phyloP scores from a whole-genome alignment of 1,140 invertebrate genomes.

The Orius laevigatus region DNA sequence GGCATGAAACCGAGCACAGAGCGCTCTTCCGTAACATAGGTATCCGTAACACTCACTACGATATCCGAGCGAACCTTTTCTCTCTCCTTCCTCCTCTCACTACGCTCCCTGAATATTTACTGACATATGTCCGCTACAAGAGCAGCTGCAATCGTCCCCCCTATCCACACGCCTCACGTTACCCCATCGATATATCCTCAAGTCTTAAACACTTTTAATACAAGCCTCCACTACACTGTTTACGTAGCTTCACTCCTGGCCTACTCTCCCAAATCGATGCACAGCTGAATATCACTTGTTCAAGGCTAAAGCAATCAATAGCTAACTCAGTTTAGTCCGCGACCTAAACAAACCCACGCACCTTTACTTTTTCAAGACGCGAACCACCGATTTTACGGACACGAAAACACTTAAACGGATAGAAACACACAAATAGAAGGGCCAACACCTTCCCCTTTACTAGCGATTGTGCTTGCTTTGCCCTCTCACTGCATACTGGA shows the following conservation, averaged over 20 bases:
- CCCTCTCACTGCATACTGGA: conserved; percentile 11
- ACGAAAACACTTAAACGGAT: not conserved
- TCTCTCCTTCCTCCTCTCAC: not conserved
- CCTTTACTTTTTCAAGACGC: not conserved
- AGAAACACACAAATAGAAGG: not conserved
- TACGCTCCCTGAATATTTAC: not conserved
- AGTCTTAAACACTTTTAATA: conserved; percentile 7
- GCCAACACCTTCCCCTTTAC: not conserved
- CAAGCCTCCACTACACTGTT: conserved; percentile 1
- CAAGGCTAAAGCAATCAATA: conserved; percentile 13
- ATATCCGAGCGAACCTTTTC: not conserved
- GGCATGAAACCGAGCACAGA: conserved; percentile 1
- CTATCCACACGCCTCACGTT: not conserved
- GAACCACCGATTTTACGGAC: not conserved
- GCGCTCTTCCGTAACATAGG: conserved; percentile 7
- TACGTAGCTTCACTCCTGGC: conserved; percentile 4
- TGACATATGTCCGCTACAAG: conserved; percentile 5
- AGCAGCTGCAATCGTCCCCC: conserved; percentile 11
- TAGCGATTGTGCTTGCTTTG: conserved; percentile 1
- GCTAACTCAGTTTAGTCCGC: conserved; percentile 1
- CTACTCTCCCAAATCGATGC: not conserved
- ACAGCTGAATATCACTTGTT: conserved; percentile 16
- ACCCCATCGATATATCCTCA: not conserved
- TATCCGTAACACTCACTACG: not conserved
- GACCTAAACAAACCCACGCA: conserved; percentile 4